A percentile compares a stretch with the other conserved stretches of the same genome.
phyloP scores from a whole-genome alignment of 1,140 invertebrate genomes.

The Nylanderia fulva region DNA sequence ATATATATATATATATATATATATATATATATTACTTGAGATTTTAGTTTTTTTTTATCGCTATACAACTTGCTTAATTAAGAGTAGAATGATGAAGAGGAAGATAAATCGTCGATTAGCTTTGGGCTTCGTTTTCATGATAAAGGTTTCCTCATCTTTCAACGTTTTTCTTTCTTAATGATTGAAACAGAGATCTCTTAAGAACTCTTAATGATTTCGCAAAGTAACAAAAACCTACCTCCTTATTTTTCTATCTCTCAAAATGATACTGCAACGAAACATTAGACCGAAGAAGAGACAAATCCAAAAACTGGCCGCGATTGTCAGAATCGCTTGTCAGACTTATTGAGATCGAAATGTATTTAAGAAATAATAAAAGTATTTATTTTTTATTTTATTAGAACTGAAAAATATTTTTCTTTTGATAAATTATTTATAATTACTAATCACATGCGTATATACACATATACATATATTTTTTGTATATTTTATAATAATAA shows the following conservation, averaged over 20 bases:
- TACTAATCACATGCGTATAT: not conserved
- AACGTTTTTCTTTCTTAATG: slow-evolving; percentile 18
- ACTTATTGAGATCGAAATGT: not conserved
- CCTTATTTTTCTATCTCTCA: not conserved
- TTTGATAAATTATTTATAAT: not conserved
- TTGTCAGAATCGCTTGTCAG: not conserved
- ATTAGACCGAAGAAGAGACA: not conserved
- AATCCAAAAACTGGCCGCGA: not conserved
- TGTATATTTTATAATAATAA: no score
- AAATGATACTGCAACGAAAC: slow-evolving; percentile 23
- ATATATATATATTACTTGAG: no score
- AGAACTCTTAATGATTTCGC: no score
- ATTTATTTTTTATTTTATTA: not conserved
- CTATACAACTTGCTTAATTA: no score
- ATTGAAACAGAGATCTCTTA: no score
- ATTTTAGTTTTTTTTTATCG: no score
- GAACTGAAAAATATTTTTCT: not conserved
- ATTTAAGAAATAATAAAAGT: not conserved
- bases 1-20: no score
- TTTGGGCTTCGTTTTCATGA: slow-evolving; percentile 15
- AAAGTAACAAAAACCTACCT: slow-evolving; percentile 31
- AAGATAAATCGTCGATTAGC: slow-evolving; percentile 28
- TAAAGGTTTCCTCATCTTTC: not conserved
- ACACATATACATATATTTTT: not conserved
- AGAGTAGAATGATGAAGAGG: not conserved